phyloP scores from a whole-genome alignment of 2,888 invertebrate genomes.

The Notocelia uddmanniana region DNA sequence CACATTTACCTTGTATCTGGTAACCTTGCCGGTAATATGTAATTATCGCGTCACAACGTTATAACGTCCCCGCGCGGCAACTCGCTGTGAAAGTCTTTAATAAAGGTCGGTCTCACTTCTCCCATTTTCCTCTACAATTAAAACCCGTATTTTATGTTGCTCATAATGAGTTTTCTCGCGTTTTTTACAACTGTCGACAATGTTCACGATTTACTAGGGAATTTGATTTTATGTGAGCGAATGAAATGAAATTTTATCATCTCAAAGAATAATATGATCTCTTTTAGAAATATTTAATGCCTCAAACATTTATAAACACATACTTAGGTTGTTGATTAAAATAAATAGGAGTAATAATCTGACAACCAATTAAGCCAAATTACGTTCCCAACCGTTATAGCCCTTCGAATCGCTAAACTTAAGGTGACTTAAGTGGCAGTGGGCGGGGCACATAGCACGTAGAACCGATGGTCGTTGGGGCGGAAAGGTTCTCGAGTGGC shows the following conservation, averaged over 20 bases:
- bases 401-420: too few species aligned
- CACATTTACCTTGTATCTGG: too few species aligned
- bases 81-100: slow-evolving; percentile 26
- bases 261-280: not conserved
- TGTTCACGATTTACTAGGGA: slow-evolving; percentile 30
- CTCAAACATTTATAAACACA: not conserved
- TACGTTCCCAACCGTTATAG: too few species aligned
- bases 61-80: not conserved
- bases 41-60: not conserved
- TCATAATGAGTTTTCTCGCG: slow-evolving; percentile 46
- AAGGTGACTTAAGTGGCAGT: too few species aligned
- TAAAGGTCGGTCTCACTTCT: slow-evolving; percentile 28
- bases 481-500: too few species aligned
- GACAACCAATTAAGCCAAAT: too few species aligned
- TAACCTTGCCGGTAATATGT: too few species aligned
- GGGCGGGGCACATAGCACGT: too few species aligned
- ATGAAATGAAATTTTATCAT: slow-evolving; percentile 14
- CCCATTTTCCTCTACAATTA: slow-evolving; percentile 45
- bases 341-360: too few species aligned
- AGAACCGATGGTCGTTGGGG: too few species aligned
- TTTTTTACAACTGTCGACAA: slow-evolving; percentile 28
- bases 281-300: not conserved
- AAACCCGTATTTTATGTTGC: slow-evolving; percentile 47
- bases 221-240: slow-evolving; percentile 29
- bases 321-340: too few species aligned